Conservation (phyloP, 1,140 invertebrate genomes). For the Apis laboriosa region DNA sequence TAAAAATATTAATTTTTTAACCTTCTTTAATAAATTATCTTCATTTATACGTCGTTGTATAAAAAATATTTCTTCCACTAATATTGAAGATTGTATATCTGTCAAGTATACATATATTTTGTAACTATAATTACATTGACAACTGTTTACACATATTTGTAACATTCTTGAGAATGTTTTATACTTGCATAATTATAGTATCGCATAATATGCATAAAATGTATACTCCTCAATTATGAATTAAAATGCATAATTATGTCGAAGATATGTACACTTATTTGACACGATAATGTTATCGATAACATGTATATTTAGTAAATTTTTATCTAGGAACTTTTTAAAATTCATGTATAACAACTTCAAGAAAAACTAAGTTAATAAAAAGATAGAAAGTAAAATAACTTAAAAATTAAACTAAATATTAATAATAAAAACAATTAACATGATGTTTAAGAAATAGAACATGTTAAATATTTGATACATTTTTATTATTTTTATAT, state of each 20-base stretch:
- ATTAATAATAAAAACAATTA: background rate
- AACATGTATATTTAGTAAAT: background rate
- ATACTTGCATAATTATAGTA: slow-evolving; percentile 13
- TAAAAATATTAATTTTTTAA: background rate
- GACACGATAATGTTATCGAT: background rate
- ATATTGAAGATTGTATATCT: background rate
- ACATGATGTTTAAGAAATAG: background rate
- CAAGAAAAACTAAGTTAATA: background rate
- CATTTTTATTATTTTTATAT: background rate
- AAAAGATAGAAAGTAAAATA: background rate
- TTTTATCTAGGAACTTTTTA: slow-evolving; percentile 8
- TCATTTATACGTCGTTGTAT: background rate
- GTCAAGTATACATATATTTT: background rate
- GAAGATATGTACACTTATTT: background rate
- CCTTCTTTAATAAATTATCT: background rate
- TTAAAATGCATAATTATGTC: background rate
- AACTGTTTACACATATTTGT: background rate
- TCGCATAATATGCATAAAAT: background rate
- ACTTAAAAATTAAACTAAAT: background rate
- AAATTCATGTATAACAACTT: background rate
- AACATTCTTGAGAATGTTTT: background rate
- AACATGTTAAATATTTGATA: background rate
- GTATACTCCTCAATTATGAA: slow-evolving; percentile 12
- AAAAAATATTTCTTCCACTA: background rate
- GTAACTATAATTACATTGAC: background rate